phyloP scores from a whole-genome alignment of 1,140 invertebrate species.

The Eufriesea mexicana region DNA sequence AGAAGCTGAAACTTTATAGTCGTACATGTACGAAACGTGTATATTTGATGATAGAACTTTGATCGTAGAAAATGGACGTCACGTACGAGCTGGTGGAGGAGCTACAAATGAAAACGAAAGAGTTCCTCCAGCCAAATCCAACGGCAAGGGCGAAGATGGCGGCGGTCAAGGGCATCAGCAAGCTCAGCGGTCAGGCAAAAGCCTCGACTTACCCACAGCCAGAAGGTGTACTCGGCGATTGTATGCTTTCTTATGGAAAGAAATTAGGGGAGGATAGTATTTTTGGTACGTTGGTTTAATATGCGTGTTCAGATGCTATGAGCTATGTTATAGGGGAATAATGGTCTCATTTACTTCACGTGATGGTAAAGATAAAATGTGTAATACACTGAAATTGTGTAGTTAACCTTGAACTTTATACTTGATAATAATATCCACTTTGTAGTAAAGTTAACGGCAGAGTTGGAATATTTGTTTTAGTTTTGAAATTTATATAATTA shows the following conservation, averaged over 20 bases:
- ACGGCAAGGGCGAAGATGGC: constrained; percentile 97
- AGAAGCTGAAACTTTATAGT: not conserved
- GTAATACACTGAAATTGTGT: too few relatives aligned
- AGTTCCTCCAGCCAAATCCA: constrained; percentile 99
- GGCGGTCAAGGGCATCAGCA: constrained; percentile 95
- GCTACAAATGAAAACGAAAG: constrained; percentile 97
- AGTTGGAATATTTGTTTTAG: too few relatives aligned
- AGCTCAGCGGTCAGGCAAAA: constrained; percentile 93
- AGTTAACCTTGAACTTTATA: too few relatives aligned
- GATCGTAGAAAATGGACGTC: constrained; percentile 95
- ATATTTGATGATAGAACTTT: constrained; percentile 18
- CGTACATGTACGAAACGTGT: too few relatives aligned
- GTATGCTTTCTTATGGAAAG: constrained; percentile 97
- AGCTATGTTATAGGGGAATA: not conserved
- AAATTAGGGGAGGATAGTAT: constrained; percentile 97
- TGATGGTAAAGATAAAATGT: too few relatives aligned
- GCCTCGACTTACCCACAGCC: constrained; percentile 98
- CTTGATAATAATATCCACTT: too few relatives aligned
- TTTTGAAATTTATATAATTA: too few relatives aligned
- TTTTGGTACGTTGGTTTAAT: constrained; percentile 87
- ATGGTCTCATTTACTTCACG: too few relatives aligned
- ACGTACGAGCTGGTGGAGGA: constrained; percentile 98
- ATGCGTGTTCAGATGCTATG: not conserved
- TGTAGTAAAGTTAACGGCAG: too few relatives aligned
- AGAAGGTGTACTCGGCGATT: constrained; percentile 98